Percentiles rank a stretch among this genome's conserved stretches.
Evolutionary conservation across 2,797 vertebrate genomes (phyloP).

Genomic region (Lacerta agilis): DNA sequence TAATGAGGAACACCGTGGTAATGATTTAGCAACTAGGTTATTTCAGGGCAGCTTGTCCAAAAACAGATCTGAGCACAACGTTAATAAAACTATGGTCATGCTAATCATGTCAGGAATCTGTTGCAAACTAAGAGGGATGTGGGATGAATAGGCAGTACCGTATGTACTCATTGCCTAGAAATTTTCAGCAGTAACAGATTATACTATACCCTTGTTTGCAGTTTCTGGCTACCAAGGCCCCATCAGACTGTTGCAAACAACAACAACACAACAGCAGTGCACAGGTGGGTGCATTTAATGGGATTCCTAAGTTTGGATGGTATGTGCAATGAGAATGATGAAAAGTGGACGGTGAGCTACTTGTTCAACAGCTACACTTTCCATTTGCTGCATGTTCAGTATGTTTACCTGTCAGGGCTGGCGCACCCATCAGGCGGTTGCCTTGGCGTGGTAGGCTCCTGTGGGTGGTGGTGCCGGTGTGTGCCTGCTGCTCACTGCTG

Average conservation of each 20-base stretch:
- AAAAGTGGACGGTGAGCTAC: neutral
- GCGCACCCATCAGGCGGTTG: no score
- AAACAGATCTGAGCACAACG: neutral
- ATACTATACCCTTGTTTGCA: neutral
- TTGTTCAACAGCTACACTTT: neutral
- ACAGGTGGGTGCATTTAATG: neutral
- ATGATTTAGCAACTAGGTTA: neutral
- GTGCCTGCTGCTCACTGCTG: no score
- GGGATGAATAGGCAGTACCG: neutral
- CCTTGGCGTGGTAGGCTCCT: no score
- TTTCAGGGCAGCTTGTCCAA: neutral
- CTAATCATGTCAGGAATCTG: neutral
- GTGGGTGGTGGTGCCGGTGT: no score
- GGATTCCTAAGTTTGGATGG: neutral
- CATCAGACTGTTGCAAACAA: no score
- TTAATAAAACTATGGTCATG: neutral
- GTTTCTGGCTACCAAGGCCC: neutral
- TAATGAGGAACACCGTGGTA: neutral
- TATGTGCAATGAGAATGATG: neutral
- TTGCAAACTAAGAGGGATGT: neutral
- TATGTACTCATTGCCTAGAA: no score
- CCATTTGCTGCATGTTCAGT: no score
- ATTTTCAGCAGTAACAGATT: neutral
- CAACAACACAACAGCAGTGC: neutral
- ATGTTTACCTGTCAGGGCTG: no score